phyloP scores from a whole-genome alignment of 2,888 invertebrate genomes.

The Lysandra bellargus region DNA sequence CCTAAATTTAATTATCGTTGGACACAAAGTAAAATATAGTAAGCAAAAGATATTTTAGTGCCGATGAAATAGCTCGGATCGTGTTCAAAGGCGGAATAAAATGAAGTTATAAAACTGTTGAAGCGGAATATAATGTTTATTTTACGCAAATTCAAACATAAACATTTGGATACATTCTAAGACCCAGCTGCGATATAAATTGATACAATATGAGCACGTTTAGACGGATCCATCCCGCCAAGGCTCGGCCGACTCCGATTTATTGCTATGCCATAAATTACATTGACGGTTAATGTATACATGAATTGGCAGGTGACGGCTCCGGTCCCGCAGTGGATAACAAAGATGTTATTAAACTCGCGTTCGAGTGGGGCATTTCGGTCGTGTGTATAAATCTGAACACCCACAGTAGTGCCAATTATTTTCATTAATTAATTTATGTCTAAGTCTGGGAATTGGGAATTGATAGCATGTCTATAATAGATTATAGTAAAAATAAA shows the following conservation, averaged over 20 bases:
- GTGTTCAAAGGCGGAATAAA: constrained; percentile 27
- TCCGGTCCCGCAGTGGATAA: constrained; percentile 42
- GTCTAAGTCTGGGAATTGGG: background rate
- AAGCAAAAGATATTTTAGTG: constrained; percentile 13
- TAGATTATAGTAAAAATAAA: background rate
- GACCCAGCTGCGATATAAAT: constrained; percentile 36
- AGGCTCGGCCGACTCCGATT: constrained; percentile 45
- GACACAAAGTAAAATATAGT: constrained; percentile 22
- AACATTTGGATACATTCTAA: constrained; percentile 32
- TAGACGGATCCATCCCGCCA: constrained; percentile 42
- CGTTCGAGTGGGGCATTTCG: constrained; percentile 20
- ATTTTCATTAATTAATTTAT: constrained; percentile 11
- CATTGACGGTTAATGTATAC: constrained; percentile 47
- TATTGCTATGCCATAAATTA: constrained; percentile 51
- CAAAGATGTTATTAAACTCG: constrained; percentile 36
- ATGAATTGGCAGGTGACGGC: constrained; percentile 45
- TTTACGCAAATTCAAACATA: constrained; percentile 26
- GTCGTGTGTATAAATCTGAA: background rate
- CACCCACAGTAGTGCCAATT: background rate
- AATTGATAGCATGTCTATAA: background rate
- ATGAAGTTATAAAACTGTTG: constrained; percentile 25
- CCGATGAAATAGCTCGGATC: constrained; percentile 6
- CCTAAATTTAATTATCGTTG: constrained; percentile 26
- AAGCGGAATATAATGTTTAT: constrained; percentile 23
- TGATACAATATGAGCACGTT: constrained; percentile 41